Evolutionary conservation across 2,797 vertebrate genomes (phyloP).

Genomic region (Onychomys leucogaster): DNA sequence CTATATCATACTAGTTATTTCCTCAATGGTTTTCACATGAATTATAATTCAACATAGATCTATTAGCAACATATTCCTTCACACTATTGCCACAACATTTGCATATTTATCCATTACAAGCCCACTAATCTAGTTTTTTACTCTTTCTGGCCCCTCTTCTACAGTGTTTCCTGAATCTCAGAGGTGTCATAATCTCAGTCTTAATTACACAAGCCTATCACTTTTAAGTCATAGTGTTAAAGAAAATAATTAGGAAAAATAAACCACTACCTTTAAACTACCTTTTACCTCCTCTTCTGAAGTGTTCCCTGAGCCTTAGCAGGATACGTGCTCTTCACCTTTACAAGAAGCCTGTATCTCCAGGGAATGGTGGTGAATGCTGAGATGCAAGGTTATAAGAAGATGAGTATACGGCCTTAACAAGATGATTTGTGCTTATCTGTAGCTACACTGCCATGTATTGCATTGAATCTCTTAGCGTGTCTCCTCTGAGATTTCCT

Average conservation of each 20-base stretch:
- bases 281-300: background rate
- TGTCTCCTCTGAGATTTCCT: background rate
- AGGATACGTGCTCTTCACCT: background rate
- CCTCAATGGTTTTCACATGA: background rate
- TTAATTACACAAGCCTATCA: background rate
- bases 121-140: background rate
- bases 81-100: background rate
- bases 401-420: background rate
- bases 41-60: background rate
- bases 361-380: no score
- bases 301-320: background rate
- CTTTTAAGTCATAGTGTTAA: conserved; percentile 6
- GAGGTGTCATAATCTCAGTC: background rate
- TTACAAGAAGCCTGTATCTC: background rate
- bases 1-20: conserved; percentile 23
- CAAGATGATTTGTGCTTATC: background rate
- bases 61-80: background rate
- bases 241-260: background rate
- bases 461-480: background rate
- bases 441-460: background rate
- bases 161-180: background rate
- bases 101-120: background rate
- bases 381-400: background rate
- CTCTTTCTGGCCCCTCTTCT: background rate
- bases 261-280: background rate